phyloP scores from a whole-genome alignment of 2,888 invertebrate genomes.

The Brassicogethes aeneus region DNA sequence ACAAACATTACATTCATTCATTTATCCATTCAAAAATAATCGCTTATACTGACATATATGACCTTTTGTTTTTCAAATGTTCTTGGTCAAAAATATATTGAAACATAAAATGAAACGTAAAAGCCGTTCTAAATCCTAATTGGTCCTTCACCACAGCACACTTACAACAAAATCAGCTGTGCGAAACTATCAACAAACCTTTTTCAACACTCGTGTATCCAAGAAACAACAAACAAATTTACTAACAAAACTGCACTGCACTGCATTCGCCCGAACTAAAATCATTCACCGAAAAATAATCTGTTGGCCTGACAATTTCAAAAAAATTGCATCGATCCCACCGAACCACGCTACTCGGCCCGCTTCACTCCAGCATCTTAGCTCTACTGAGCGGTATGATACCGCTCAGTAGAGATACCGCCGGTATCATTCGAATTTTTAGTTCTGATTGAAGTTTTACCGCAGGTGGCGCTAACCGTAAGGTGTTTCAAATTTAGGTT shows the following conservation, averaged over 20 bases:
- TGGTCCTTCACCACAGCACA: not conserved
- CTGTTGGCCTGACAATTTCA: not conserved
- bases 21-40: too few relatives aligned
- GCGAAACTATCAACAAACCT: not conserved
- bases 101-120: too few relatives aligned
- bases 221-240: not conserved
- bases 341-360: not conserved
- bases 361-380: conserved; percentile 15
- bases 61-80: too few relatives aligned
- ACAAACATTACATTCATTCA: too few relatives aligned
- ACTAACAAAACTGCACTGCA: not conserved
- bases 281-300: not conserved
- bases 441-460: not conserved
- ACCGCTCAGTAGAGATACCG: too few relatives aligned
- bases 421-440: not conserved
- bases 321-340: not conserved
- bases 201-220: too few relatives aligned
- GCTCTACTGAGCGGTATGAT: conserved; percentile 18
- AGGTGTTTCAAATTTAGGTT: too few relatives aligned
- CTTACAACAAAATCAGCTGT: not conserved
- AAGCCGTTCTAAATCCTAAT: too few relatives aligned
- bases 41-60: too few relatives aligned
- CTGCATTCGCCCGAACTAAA: not conserved
- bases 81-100: too few relatives aligned
- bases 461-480: not conserved